A percentile compares a stretch with the other conserved stretches of the same genome.
Conservation (phyloP, 2,888 invertebrate species). For the Marronus borbonicus region DNA sequence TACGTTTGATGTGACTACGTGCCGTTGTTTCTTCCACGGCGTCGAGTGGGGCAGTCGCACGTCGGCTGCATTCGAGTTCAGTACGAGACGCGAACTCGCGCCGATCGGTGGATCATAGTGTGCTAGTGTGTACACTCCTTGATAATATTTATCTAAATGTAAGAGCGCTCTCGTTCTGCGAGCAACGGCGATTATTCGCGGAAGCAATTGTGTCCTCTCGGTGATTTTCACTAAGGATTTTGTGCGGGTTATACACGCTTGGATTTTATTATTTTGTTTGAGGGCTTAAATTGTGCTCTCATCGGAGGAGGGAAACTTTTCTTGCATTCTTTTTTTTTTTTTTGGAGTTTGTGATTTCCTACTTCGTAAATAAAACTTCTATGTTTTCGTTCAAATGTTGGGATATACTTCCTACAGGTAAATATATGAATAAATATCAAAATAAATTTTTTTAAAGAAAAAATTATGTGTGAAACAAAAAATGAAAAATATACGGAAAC, state of each 20-base stretch:
- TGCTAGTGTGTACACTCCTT: background rate
- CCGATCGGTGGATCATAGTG: conserved; percentile 2
- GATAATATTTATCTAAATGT: too few species aligned
- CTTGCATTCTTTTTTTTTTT: background rate
- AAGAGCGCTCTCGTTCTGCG: too few species aligned
- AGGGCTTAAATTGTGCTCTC: too few species aligned
- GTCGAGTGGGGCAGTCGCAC: conserved; percentile 69
- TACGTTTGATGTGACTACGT: conserved; percentile 62
- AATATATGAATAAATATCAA: background rate
- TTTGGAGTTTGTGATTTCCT: conserved; percentile 18
- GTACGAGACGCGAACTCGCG: conserved; percentile 36
- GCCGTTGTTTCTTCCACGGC: conserved; percentile 77
- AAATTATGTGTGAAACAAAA: too few species aligned
- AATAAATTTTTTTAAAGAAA: too few species aligned
- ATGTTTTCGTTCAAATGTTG: conserved; percentile 78
- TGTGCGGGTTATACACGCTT: background rate
- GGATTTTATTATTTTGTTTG: too few species aligned
- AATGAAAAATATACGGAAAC: too few species aligned
- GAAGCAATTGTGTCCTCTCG: too few species aligned
- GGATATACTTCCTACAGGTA: conserved; percentile 80
- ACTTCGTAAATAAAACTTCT: conserved; percentile 55
- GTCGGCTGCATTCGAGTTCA: conserved; percentile 59
- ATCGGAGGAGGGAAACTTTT: background rate
- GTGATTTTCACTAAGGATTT: background rate
- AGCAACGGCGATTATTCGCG: too few species aligned